These are phyloP conservation scores for Blastobasis lacticolella DNA, from an alignment of 2,888 invertebrate genomes.

Conservation along the genomic window DNA sequence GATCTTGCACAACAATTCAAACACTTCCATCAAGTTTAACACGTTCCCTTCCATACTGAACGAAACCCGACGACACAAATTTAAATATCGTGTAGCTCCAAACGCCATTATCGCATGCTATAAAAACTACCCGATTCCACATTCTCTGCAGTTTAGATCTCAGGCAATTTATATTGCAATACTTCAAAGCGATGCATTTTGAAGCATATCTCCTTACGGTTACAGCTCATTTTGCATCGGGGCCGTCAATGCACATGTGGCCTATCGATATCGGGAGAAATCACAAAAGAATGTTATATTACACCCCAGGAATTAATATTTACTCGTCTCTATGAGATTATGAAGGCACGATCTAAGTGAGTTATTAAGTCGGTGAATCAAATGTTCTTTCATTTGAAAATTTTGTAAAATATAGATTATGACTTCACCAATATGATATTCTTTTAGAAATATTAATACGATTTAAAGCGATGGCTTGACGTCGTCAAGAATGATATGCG, in stretches of 20 bases:
- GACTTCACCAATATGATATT: too few relatives aligned
- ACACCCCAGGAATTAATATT: conserved; percentile 21
- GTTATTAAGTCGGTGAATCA: neutral
- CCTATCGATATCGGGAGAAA: too few relatives aligned
- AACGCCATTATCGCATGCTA: conserved; percentile 18
- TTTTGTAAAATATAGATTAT: too few relatives aligned
- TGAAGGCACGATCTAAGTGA: neutral
- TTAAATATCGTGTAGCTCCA: too few relatives aligned
- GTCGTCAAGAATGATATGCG: too few relatives aligned
- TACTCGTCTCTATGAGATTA: neutral
- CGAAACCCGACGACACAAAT: neutral
- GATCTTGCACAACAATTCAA: too few relatives aligned
- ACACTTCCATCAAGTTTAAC: neutral
- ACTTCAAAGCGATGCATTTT: conserved; percentile 1
- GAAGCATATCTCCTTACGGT: neutral
- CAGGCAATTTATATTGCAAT: conserved; percentile 37
- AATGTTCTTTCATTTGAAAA: too few relatives aligned
- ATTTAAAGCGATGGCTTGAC: too few relatives aligned
- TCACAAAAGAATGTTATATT: conserved; percentile 21
- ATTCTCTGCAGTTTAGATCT: conserved; percentile 41
- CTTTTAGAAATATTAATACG: too few relatives aligned
- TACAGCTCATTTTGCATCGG: neutral
- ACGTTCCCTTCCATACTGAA: neutral
- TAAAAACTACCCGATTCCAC: conserved; percentile 47
- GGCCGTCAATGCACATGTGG: neutral